Evolutionary conservation across 1,140 invertebrate genomes (phyloP), one percentile per base, ranked within the genome.

Genomic region (Drosophila rufa): DNA sequence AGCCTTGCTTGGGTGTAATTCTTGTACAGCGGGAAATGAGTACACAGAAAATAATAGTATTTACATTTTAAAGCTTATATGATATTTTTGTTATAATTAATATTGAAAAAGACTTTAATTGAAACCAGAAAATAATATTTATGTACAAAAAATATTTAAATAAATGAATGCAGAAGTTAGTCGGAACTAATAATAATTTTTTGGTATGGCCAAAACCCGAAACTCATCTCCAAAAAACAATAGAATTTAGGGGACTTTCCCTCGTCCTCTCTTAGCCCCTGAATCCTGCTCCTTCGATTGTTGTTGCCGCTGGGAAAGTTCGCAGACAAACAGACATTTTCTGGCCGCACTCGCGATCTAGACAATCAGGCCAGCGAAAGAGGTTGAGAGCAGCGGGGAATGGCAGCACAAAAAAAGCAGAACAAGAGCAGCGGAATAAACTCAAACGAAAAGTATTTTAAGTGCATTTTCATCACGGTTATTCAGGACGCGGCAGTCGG

Each of bases 391-490:
- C 22, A 33, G 8, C 25, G 40, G 22, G 53, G 33, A 12, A 9
- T 0, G 17, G 17, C 22, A 14, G n/a, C 8, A 25, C 42, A 19
- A 25, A 51, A 42, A 43, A 47, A 43, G 14, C 11, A 30, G 57
- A 46, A 36, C 42, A 33, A 45, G 12, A 43, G 36, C 60, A 55
- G 51, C 43, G 69, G 71, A 84, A 75, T 83, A 60, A 87, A 87
- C 76, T 89, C 64, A 89, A 90, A 85, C 79, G 79, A 80, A 85
- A 90, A 90, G 86, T 85, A 90, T 90, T 90, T 90, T 85, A 90
- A 90, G 85, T 90, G 86, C 86, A 90, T 90, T 90, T 90, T 91
- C 86, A 90, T 90, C 85, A 91, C 79, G 61, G 86, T 79, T 90
- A 90, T 89, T 89, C 85, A 82, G 86, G 70, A 78, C 74, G 77